Conservation (phyloP, 2,797 vertebrate species). For the Protonibea diacanthus region DNA sequence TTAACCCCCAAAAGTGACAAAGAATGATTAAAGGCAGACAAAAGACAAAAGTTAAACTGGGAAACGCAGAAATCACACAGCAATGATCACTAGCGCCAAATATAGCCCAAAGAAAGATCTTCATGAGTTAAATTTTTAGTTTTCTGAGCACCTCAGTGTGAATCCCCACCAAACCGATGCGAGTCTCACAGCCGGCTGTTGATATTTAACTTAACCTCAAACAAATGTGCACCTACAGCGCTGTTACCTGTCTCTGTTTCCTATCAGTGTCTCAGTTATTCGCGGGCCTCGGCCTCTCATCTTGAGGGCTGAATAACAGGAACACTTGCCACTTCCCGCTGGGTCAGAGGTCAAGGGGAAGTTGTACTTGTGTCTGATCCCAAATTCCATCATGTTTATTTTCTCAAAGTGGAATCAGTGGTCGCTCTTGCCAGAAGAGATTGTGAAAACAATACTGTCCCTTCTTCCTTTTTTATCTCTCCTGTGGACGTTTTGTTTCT, state of each 20-base stretch:
- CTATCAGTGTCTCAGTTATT: constrained; percentile 11
- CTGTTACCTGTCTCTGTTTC: constrained; percentile 14
- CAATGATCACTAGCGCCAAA: neutral
- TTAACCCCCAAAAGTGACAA: constrained; percentile 2
- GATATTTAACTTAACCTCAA: constrained; percentile 25
- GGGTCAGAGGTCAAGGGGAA: constrained; percentile 82
- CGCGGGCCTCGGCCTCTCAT: constrained; percentile 23
- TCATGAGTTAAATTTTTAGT: constrained; percentile 45
- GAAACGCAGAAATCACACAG: constrained; percentile 2
- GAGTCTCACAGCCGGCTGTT: constrained; percentile 22
- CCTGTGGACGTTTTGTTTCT: constrained; percentile 30
- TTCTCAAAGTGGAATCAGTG: constrained; percentile 73
- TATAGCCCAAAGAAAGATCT: constrained; percentile 20
- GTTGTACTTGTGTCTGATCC: constrained; percentile 78
- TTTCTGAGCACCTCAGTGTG: constrained; percentile 43
- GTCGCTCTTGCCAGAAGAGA: constrained; percentile 59
- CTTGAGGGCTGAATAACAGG: constrained; percentile 78
- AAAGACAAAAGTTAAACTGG: neutral
- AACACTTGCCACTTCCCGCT: constrained; percentile 75
- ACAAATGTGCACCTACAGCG: constrained; percentile 1
- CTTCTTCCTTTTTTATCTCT: constrained; percentile 49
- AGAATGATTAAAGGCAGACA: constrained; percentile 22
- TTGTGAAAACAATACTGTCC: constrained; percentile 78
- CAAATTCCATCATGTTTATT: constrained; percentile 84
- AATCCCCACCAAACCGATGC: constrained; percentile 24